Evolutionary conservation across 2,888 invertebrate genomes (phyloP).

Genomic region (Callosobruchus maculatus): DNA sequence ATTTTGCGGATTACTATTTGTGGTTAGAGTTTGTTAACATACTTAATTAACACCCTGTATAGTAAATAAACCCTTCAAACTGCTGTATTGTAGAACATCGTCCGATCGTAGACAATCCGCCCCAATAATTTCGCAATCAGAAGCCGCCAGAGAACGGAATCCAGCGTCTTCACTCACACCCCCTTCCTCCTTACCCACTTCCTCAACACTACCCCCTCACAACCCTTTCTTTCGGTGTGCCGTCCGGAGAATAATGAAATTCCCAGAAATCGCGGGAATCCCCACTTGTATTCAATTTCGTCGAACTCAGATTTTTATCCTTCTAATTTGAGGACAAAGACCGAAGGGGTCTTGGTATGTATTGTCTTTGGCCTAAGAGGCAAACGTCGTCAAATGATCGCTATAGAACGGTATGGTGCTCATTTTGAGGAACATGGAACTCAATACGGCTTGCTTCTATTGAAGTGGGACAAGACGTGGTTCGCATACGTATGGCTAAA

Average conservation of each 20-base stretch:
- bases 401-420: background rate
- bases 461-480: too few species aligned
- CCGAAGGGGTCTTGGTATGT: background rate
- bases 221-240: conserved; percentile 31
- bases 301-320: conserved; percentile 29
- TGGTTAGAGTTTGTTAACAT: too few species aligned
- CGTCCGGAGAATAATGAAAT: conserved; percentile 33
- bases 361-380: background rate
- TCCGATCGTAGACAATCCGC: conserved; percentile 21
- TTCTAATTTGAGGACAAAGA: conserved; percentile 14
- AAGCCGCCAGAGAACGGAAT: conserved; percentile 30
- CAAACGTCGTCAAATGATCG: background rate
- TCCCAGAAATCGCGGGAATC: conserved; percentile 31
- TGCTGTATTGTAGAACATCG: background rate
- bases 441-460: background rate
- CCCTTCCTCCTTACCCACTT: background rate
- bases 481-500: too few species aligned
- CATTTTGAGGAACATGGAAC: background rate
- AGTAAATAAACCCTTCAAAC: background rate
- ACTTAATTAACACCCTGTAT: too few species aligned
- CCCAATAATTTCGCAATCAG: conserved; percentile 42
- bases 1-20: too few species aligned
- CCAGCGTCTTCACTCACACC: conserved; percentile 24
- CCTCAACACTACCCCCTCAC: conserved; percentile 18
- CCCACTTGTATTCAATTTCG: conserved; percentile 27